Evolutionary conservation across 2,797 vertebrate genomes (phyloP).

Genomic region (Smutsia gigantea): DNA sequence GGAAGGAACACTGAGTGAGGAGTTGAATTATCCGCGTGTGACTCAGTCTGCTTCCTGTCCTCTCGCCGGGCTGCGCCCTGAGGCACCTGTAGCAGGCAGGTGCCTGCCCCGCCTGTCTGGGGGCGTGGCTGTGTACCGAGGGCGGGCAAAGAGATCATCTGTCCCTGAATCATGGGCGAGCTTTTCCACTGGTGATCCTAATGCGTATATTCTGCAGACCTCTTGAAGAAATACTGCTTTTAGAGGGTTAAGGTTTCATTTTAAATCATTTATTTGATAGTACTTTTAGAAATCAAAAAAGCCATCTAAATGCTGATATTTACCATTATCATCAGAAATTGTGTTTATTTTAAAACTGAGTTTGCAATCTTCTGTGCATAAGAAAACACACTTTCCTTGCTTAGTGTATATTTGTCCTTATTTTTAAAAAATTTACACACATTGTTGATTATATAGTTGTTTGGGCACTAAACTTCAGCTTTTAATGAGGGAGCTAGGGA

Average conservation of each 20-base stretch:
- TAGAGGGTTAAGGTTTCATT: not conserved
- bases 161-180: not conserved
- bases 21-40: not conserved
- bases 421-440: not conserved
- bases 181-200: not conserved
- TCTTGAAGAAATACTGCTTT: not conserved
- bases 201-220: not conserved
- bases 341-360: slow-evolving; percentile 49
- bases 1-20: not conserved
- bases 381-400: slow-evolving; percentile 7
- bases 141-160: not conserved
- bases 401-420: not conserved
- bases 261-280: not conserved
- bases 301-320: not conserved
- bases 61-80: rapidly evolving
- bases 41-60: not conserved
- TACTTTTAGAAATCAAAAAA: not conserved
- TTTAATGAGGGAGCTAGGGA: not conserved
- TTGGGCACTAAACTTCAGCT: not conserved
- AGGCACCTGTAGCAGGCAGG: not conserved
- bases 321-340: not conserved
- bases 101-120: not conserved
- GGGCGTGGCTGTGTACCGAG: not conserved
- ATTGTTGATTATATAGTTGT: not conserved
- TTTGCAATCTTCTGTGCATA: not conserved